Evolutionary conservation across 2,888 invertebrate genomes (phyloP), one percentile per base, ranked within the genome.

Genomic region (Pammene fasciana): DNA sequence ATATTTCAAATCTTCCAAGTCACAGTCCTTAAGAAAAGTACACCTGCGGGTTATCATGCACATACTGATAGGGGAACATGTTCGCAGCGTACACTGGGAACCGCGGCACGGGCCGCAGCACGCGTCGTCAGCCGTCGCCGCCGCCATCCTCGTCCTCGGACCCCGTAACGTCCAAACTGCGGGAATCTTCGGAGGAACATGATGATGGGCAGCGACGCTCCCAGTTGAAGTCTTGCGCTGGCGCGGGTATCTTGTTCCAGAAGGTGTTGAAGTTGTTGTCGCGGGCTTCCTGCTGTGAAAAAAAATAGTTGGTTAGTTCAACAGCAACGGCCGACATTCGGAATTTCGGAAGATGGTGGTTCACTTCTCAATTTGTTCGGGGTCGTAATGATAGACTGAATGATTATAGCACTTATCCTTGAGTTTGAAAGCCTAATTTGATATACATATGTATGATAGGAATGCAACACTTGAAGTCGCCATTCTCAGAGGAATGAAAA

Each of bases 61-160:
- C 82, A 66, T 92, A 92, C 38, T 83, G 72, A 73, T 90, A 90
- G 0, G 82, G 79, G 71, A 89, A 89, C 1, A 88, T 65, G 3
- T 80, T 73, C 76, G 38, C 46, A 48, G 83, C 76, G 68, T 84
- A 84, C 52, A 86, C 74, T 10, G 93, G 93, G 72, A 93, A 90
- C 72, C 93, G 91, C 86, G 93, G 93, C 88, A 93, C 93, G 0
- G 93, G 93, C 86, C 93, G 93, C 92, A 93, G 80, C 66, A 93
- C 85, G 61, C 86, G 87, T 74, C 89, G 91, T 91, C 92, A 92
- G 86, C 88, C 91, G 45, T 85, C 88, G 64, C 75, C 83, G 2
- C 72, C 75, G 0, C 85, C 88, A 0, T 90, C 91, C 72, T 93
- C 93, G 72, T 93, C 93, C 76, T 93, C 93, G 0, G 93, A 93